Conservation (phyloP, 1,140 invertebrate species). For the Bicyclus anynana region DNA sequence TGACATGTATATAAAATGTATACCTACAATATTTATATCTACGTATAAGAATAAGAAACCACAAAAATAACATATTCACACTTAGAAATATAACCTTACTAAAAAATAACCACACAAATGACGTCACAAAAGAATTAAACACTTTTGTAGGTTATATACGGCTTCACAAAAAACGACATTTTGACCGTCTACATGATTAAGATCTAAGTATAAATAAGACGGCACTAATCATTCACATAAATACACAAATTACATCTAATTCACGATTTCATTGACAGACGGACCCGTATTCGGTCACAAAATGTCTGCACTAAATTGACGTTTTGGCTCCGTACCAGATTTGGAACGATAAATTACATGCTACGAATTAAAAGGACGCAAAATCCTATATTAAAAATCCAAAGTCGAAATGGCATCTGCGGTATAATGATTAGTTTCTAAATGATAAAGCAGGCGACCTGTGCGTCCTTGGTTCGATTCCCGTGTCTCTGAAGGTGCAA, state of each 20-base stretch:
- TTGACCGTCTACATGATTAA: not conserved
- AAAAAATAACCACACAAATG: not conserved
- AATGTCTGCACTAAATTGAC: slow-evolving; percentile 23
- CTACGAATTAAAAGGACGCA: slow-evolving; percentile 43
- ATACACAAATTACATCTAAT: slow-evolving; percentile 20
- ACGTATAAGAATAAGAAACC: no score
- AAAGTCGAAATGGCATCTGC: slow-evolving; percentile 68
- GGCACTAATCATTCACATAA: slow-evolving; percentile 13
- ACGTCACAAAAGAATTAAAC: not conserved
- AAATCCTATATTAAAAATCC: slow-evolving; percentile 58
- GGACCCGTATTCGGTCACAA: slow-evolving; percentile 21
- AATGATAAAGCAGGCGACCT: slow-evolving; percentile 70
- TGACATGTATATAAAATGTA: no score
- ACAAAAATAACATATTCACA: no score
- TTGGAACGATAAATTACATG: slow-evolving; percentile 45
- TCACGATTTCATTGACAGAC: slow-evolving; percentile 12
- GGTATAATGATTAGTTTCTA: slow-evolving; percentile 66
- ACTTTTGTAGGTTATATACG: no score
- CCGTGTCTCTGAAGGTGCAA: slow-evolving; percentile 72
- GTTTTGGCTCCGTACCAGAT: slow-evolving; percentile 20
- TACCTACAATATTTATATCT: no score
- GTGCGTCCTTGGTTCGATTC: slow-evolving; percentile 67
- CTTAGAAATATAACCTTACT: not conserved
- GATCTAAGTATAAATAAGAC: not conserved
- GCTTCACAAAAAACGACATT: not conserved